Percentiles rank a stretch among this genome's conserved stretches.
Evolutionary conservation across 2,113 vertebrate species (phyloP).

Genomic region (Stegostoma tigrinum): DNA sequence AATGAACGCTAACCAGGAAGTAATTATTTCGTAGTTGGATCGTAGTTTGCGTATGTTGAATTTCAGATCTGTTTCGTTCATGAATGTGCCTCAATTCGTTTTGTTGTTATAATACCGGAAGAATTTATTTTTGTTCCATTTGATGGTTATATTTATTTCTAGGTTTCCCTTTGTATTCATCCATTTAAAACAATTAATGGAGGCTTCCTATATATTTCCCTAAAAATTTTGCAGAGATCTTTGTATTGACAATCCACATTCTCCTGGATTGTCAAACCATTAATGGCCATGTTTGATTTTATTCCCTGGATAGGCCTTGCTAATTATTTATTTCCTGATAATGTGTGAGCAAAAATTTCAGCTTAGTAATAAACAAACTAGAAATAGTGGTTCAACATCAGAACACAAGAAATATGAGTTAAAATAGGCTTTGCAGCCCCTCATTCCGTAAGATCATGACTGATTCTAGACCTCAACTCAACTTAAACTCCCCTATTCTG

Average conservation of each 20-base stretch:
- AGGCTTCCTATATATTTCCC: background rate
- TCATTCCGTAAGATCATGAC: background rate
- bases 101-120: background rate
- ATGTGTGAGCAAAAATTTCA: background rate
- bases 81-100: background rate
- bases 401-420: no score
- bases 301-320: background rate
- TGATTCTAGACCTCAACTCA: background rate
- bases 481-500: background rate
- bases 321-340: background rate
- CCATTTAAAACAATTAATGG: background rate
- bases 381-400: background rate
- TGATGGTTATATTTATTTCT: background rate
- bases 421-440: background rate
- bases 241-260: background rate
- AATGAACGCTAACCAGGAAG: no score
- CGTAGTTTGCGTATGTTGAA: no score
- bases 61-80: background rate
- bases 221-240: background rate
- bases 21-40: no score
- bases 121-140: background rate
- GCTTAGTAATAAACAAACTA: background rate
- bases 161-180: background rate
- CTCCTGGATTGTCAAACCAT: background rate
- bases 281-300: background rate